Evolutionary conservation across 2,797 vertebrate genomes (phyloP), one percentile per base, ranked within the genome.

Genomic region (Pygocentrus nattereri): DNA sequence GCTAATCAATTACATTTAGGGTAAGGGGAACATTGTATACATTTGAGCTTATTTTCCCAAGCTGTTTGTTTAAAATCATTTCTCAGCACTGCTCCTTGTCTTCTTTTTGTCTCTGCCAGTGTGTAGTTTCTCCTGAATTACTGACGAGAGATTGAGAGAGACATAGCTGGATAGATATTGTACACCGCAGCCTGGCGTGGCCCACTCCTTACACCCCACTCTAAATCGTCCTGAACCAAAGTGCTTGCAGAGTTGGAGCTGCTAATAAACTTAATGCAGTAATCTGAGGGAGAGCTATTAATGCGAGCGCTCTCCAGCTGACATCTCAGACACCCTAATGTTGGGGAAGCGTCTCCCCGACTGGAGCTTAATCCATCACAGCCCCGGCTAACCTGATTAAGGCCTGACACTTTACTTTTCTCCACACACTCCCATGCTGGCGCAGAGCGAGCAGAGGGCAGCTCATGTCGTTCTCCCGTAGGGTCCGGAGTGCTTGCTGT

Each of bases 251-350:
- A 93, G 90, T 92, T 83, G 21, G 77, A 93, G 91, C 92, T 89
- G 94, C 95, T 96, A 96, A 96, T 96, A 95, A 94, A 95, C 92
- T 92, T 95, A 94, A 96, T 94, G 94, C 92, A 94, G 92, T 92
- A 91, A 91, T 95, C 95, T 94, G 90, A 93, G 91, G 92, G 91
- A 88, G 88, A 92, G 93, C 90, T 93, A 94, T 94, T 95, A 95
- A 95, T 94, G 92, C 94, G 89, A 91, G 91, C 90, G 91, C 92
- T 94, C 91, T 93, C 88, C 88, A 88, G 90, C 91, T 93, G 93
- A 94, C 94, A 93, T 95, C 93, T 93, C 94, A 95, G 94, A 93
- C 94, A 93, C 93, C 92, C 93, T 94, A 93, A 94, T 94, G 94
- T 92, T 92, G 89, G 91, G 90, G 90, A 91, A 95, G 93, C 89